phyloP scores from a whole-genome alignment of 2,888 invertebrate species.

The Polietes domitor region DNA sequence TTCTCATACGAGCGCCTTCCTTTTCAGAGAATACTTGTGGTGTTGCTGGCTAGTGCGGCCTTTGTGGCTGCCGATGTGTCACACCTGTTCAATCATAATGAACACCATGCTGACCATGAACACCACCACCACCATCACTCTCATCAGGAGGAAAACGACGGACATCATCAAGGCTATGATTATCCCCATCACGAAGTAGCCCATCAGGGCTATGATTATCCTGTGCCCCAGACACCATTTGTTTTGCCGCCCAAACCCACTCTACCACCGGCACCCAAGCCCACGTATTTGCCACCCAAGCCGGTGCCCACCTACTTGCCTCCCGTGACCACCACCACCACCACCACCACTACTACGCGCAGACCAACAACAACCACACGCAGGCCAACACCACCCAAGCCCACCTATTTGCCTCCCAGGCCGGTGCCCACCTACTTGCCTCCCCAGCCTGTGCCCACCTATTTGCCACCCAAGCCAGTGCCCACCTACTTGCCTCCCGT shows the following conservation, averaged over 20 bases:
- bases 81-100: constrained; percentile 71
- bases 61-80: constrained; percentile 73
- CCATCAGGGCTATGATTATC: constrained; percentile 73
- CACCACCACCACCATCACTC: constrained; percentile 61
- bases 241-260: constrained; percentile 68
- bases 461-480: constrained; percentile 63
- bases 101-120: constrained; percentile 68
- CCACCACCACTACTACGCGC: constrained; percentile 19
- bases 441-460: constrained; percentile 63
- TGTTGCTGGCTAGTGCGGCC: constrained; percentile 69
- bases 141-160: constrained; percentile 29
- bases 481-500: constrained; percentile 43
- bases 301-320: constrained; percentile 24
- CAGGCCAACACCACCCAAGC: constrained; percentile 61
- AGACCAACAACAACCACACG: constrained; percentile 36
- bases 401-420: constrained; percentile 68
- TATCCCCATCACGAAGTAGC: constrained; percentile 9
- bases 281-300: constrained; percentile 22
- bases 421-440: constrained; percentile 64
- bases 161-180: constrained; percentile 23
- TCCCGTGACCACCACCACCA: constrained; percentile 31
- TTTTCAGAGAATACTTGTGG: constrained; percentile 70
- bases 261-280: constrained; percentile 55
- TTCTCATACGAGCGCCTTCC: not conserved
- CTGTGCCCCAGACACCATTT: constrained; percentile 71